These are phyloP conservation scores for Drosophila kikkawai DNA, from an alignment of 1,140 invertebrate species.

Conservation along the genomic window DNA sequence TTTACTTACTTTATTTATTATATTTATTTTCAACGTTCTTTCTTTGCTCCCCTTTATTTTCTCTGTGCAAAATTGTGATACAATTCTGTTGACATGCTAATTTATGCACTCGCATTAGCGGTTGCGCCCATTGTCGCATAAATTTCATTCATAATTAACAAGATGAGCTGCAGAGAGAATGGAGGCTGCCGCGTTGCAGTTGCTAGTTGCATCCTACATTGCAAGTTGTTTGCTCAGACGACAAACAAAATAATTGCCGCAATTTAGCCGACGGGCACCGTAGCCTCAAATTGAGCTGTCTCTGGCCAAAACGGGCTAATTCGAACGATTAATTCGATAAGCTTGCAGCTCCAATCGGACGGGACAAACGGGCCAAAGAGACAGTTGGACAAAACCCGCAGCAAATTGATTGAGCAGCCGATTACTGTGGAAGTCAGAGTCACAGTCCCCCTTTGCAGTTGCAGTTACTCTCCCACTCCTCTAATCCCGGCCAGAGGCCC, in stretches of 20 bases:
- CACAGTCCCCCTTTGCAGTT: not conserved
- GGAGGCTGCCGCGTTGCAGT: constrained; percentile 8
- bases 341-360: constrained; percentile 67
- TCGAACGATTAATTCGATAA: constrained; percentile 82
- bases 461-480: not conserved
- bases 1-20: no score
- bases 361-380: constrained; percentile 28
- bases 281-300: constrained; percentile 67
- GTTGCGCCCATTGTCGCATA: constrained; percentile 76
- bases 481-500: constrained; percentile 26
- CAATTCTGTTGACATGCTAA: constrained; percentile 46
- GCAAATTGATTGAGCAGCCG: constrained; percentile 77
- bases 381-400: constrained; percentile 69
- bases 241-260: constrained; percentile 77
- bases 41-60: constrained; percentile 5
- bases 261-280: constrained; percentile 51
- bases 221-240: constrained; percentile 62
- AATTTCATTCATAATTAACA: constrained; percentile 81
- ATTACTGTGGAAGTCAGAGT: constrained; percentile 61
- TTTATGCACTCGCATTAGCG: constrained; percentile 36
- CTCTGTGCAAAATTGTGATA: constrained; percentile 18
- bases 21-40: not conserved
- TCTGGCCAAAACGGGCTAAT: constrained; percentile 61
- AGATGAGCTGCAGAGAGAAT: constrained; percentile 50
- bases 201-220: not conserved